A percentile compares a stretch with the other conserved stretches of the same genome.
Conservation (phyloP, 2,113 vertebrate genomes). For the Sylvilagus bachmani region DNA sequence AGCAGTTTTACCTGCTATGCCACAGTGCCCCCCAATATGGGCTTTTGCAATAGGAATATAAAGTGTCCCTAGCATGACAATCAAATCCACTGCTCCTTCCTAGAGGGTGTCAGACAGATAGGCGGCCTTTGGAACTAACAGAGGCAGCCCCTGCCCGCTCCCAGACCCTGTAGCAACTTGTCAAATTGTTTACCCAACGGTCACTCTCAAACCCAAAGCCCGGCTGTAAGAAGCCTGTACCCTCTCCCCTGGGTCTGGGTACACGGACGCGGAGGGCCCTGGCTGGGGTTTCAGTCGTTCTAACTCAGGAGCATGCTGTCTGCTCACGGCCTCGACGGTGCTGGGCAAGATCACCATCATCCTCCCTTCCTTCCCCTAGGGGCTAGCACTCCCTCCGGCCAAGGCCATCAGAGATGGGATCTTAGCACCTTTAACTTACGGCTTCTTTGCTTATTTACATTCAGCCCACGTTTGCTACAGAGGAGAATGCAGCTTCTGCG, state of each 20-base stretch:
- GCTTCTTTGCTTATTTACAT: background rate
- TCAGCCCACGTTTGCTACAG: background rate
- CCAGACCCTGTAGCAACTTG: background rate
- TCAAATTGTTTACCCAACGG: background rate
- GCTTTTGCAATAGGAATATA: background rate
- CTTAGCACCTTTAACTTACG: rapidly evolving
- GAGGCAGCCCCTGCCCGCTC: background rate
- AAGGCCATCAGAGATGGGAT: background rate
- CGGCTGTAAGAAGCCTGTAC: background rate
- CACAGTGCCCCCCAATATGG: background rate
- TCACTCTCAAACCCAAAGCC: background rate
- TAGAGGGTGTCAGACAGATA: background rate
- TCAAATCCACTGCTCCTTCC: background rate
- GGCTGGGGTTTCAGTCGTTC: too few species aligned
- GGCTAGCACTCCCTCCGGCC: background rate
- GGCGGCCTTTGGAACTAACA: background rate
- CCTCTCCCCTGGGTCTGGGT: too few species aligned
- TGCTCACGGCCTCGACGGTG: background rate
- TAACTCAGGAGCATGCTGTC: background rate
- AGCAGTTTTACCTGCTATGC: too few species aligned
- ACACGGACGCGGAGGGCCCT: background rate
- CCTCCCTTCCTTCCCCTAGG: background rate
- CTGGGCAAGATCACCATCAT: rapidly evolving
- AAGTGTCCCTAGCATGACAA: background rate
- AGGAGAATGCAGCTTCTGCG: background rate